These are phyloP conservation scores for Cichladusa arquata DNA, from an alignment of 2,113 vertebrate genomes.

Conservation along the genomic window DNA sequence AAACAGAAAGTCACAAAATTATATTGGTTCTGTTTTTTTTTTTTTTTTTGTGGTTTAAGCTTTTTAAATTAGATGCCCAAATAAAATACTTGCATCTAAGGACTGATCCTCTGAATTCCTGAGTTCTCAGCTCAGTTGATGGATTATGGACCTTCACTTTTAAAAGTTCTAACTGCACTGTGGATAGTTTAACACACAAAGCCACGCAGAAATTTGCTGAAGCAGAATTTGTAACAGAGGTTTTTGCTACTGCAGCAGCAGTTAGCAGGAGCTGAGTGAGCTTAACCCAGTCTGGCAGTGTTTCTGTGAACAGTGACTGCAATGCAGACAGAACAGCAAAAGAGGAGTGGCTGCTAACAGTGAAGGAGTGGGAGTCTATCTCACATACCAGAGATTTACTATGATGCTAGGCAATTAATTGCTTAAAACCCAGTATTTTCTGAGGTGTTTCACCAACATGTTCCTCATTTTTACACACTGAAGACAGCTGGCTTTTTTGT, in stretches of 20 bases:
- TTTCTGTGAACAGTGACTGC: conserved; percentile 9
- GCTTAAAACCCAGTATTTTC: not conserved
- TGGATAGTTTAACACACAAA: not conserved
- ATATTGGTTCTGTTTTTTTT: not conserved
- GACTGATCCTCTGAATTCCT: not conserved
- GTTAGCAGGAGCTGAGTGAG: not conserved
- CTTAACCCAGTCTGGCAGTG: conserved; percentile 3
- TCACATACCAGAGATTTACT: not conserved
- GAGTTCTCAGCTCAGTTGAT: not conserved
- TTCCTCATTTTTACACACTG: not conserved
- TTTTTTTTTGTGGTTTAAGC: not conserved
- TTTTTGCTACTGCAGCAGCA: conserved; percentile 35
- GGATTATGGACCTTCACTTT: not conserved
- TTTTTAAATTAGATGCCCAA: not conserved
- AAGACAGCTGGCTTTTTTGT: not conserved
- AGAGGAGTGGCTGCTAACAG: not conserved
- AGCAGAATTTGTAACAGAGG: not conserved
- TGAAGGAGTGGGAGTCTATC: not conserved
- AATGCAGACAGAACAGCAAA: conserved; percentile 18
- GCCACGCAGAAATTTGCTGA: conserved; percentile 1
- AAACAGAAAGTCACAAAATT: not conserved
- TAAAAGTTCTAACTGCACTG: not conserved
- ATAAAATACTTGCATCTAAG: not conserved
- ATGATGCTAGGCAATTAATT: not conserved
- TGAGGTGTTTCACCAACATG: not conserved